A percentile compares a stretch with the other conserved stretches of the same genome.
Evolutionary conservation across 2,888 invertebrate genomes (phyloP).

Genomic region (Apamea sordens): DNA sequence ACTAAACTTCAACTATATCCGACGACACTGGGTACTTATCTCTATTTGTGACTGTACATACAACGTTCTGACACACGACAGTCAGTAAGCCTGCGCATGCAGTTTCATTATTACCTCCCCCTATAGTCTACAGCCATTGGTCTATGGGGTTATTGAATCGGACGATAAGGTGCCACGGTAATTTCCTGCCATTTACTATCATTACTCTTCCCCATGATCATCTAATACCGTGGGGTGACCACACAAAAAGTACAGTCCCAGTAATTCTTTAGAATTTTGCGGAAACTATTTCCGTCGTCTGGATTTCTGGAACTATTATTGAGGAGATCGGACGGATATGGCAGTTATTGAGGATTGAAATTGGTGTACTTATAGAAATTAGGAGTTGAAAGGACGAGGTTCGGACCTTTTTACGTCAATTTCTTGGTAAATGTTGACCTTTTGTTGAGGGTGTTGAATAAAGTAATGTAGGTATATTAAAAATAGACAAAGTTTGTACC

Average conservation of each 20-base stretch:
- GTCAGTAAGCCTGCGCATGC: slow-evolving; percentile 79
- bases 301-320: slow-evolving; percentile 49
- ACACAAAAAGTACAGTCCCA: slow-evolving; percentile 60
- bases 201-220: slow-evolving; percentile 86
- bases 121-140: slow-evolving; percentile 57
- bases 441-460: slow-evolving; percentile 30
- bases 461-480: neutral
- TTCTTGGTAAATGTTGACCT: slow-evolving; percentile 50
- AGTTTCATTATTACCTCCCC: slow-evolving; percentile 88
- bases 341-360: slow-evolving; percentile 65
- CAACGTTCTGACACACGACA: slow-evolving; percentile 69
- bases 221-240: slow-evolving; percentile 64
- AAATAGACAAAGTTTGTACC: no score
- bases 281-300: slow-evolving; percentile 64
- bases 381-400: slow-evolving; percentile 50
- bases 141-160: slow-evolving; percentile 88
- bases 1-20: no score
- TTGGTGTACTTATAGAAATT: slow-evolving; percentile 67
- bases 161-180: slow-evolving; percentile 88
- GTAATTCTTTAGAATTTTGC: slow-evolving; percentile 55
- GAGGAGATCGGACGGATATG: slow-evolving; percentile 56
- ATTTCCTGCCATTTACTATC: slow-evolving; percentile 89
- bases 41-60: slow-evolving; percentile 28
- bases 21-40: no score
- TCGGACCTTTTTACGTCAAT: slow-evolving; percentile 43